Base-by-base conservation (phyloP, 2,113 vertebrate genomes). In the Pterophyllum scalare region DNA sequence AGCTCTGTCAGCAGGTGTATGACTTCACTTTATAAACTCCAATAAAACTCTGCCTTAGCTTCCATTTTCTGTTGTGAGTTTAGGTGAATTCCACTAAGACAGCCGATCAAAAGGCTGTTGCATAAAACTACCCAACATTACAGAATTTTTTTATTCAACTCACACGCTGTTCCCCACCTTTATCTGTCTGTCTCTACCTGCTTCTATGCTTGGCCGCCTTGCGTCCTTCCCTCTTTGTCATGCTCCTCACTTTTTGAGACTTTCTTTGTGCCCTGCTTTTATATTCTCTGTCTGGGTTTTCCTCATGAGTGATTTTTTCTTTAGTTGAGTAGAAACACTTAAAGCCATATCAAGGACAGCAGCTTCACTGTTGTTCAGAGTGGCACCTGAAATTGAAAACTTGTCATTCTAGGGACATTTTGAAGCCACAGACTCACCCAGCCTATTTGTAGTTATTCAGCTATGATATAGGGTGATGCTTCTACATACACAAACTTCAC, bases 31-130 rank as follows among this genome's bases (percentile, higher is more conserved):
- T 80, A 87, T 67, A 88, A 85, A 83, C 26, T 22, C 35, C 58
- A 81, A 19, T 49, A 64, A 87, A 87, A 74, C 76, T 80, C 70
- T 57, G 43, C 82, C 56, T 76, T 84, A 61, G 81, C 91, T 91
- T 91, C 88, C 26, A 74, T 80, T 86, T 90, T 81, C 35, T 40
- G 28, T 81, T 89, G 83, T 84, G 80, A 85, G 75, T 65, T 62
- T 87, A 54, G 80, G 65, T 82, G 85, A 88, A 86, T 61, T 87
- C 59, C 65, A 81, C 60, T 4, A 79, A 89, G 87, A 85, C 85
- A 70, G 67, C 56, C 24, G 7, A 85, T 93, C 82, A 90, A 92
- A 89, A 81, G 79, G 38, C 83, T 89, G 75, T 59, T 85, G 77
- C 87, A 87, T 81, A 57, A 88, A 91, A 86, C 82, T 75, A 65